Evolutionary conservation across 2,113 vertebrate genomes (phyloP).

Genomic region (Ivindomyrus marchei): DNA sequence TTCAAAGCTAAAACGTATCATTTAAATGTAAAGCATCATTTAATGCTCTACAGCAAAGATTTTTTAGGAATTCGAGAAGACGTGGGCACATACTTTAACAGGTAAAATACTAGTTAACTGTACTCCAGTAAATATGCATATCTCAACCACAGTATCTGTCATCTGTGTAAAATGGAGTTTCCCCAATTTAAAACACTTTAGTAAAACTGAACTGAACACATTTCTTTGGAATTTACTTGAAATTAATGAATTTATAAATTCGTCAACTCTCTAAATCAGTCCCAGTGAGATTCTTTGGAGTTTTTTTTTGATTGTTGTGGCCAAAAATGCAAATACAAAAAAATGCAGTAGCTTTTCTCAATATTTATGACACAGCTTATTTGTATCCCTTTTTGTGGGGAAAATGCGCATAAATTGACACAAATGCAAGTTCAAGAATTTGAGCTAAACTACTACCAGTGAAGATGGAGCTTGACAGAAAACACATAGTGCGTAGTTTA

Average conservation of each 20-base stretch:
- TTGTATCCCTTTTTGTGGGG: not conserved
- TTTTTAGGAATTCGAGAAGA: not conserved
- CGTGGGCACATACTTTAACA: not conserved
- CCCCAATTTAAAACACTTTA: too few relatives aligned
- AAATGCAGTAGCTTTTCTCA: too few relatives aligned
- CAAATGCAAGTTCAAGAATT: not conserved
- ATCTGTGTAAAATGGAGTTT: not conserved
- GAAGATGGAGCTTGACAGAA: not conserved
- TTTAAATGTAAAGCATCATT: not conserved
- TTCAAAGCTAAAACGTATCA: not conserved
- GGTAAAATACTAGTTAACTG: not conserved
- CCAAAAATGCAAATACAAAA: not conserved
- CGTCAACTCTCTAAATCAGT: not conserved
- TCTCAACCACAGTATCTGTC: not conserved
- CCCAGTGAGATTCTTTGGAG: not conserved
- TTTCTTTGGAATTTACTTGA: not conserved
- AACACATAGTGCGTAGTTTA: not conserved
- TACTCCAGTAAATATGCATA: not conserved
- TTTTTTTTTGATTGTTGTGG: not conserved
- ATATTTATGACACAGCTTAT: too few relatives aligned
- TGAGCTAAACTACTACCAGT: not conserved
- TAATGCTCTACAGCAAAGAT: not conserved
- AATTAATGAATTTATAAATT: not conserved
- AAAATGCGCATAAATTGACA: not conserved
- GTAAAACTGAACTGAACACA: not conserved